phyloP scores from a whole-genome alignment of 2,797 vertebrate species.

The Siniperca undulata region DNA sequence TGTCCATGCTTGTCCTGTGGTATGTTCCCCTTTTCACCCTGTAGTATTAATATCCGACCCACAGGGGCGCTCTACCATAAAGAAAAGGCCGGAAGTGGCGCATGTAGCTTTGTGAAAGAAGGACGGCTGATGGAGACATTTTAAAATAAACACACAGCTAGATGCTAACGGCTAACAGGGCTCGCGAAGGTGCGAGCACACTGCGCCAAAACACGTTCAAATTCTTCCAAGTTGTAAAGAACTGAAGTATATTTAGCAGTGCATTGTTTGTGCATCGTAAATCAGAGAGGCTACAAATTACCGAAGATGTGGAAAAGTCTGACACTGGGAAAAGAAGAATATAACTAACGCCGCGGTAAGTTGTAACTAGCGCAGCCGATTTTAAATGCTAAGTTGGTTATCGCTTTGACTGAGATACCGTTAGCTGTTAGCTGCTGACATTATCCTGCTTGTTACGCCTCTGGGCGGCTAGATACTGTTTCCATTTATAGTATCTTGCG shows the following conservation, averaged over 20 bases:
- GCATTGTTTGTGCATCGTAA: constrained; percentile 28
- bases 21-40: not conserved
- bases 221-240: constrained; percentile 35
- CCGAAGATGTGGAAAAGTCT: constrained; percentile 78
- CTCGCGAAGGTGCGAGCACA: constrained; percentile 64
- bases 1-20: not conserved
- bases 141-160: constrained; percentile 85
- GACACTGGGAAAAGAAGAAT: constrained; percentile 69
- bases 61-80: constrained; percentile 8
- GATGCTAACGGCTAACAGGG: constrained; percentile 66
- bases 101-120: constrained; percentile 76
- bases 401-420: constrained; percentile 25
- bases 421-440: constrained; percentile 66
- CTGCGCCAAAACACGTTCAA: constrained; percentile 61
- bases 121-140: constrained; percentile 85
- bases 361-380: constrained; percentile 61
- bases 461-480: constrained; percentile 45
- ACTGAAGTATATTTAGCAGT: constrained; percentile 18
- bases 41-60: not conserved
- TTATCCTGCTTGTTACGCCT: constrained; percentile 53
- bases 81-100: constrained; percentile 79
- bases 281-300: constrained; percentile 38
- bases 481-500: constrained; percentile 71
- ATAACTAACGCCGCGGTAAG: constrained; percentile 82
- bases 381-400: constrained; percentile 63